These are phyloP conservation scores for Heteromormyrus szaboi DNA, from an alignment of 2,797 vertebrate genomes.

Conservation along the genomic window DNA sequence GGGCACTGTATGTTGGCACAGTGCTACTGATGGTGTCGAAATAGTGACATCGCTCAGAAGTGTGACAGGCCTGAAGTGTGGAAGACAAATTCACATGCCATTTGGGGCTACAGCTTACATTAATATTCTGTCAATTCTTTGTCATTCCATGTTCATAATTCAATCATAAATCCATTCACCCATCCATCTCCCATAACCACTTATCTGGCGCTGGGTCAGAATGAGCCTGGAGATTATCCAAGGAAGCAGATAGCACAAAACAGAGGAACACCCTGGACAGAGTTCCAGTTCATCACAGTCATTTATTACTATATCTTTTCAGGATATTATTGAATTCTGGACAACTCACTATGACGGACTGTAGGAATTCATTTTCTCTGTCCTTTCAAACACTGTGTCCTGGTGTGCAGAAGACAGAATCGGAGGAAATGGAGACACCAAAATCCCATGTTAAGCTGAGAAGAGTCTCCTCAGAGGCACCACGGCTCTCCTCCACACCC, in stretches of 20 bases:
- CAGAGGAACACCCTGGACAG: background rate
- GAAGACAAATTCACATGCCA: background rate
- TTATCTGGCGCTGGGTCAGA: background rate
- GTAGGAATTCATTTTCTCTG: background rate
- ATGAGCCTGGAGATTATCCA: background rate
- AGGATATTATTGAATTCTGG: background rate
- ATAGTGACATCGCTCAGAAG: background rate
- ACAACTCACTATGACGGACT: background rate
- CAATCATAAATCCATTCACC: background rate
- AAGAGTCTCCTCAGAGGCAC: conserved; percentile 75
- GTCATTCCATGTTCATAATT: background rate
- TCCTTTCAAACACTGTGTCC: conserved; percentile 1
- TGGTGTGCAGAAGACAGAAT: conserved; percentile 61
- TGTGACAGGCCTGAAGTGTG: background rate
- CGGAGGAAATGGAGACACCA: conserved; percentile 73
- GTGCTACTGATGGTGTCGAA: background rate
- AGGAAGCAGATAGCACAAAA: background rate
- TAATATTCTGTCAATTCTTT: background rate
- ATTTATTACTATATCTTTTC: background rate
- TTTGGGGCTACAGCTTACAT: background rate
- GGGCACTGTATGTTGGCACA: background rate
- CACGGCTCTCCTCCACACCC: conserved; percentile 81
- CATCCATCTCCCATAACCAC: background rate
- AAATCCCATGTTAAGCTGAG: conserved; percentile 82
- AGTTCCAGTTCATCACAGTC: background rate